Evolutionary conservation across 2,797 vertebrate genomes (phyloP).

Genomic region (Melanotaenia parkinsoni): DNA sequence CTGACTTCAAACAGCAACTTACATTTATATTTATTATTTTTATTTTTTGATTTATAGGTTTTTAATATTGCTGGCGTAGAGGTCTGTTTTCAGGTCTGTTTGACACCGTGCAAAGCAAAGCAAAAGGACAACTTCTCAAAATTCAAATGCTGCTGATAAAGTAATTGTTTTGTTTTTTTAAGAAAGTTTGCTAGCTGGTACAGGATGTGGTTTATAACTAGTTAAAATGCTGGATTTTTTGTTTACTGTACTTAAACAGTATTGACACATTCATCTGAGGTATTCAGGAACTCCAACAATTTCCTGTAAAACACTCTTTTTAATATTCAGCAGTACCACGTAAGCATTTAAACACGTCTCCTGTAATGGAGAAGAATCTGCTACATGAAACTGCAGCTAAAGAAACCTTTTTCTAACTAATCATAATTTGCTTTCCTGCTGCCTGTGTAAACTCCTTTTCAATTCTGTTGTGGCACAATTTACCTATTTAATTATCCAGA

Average conservation of each 20-base stretch:
- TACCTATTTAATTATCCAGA: background rate
- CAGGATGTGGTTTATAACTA: no score
- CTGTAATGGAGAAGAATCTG: background rate
- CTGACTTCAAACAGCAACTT: no score
- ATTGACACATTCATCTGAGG: no score
- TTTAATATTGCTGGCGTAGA: background rate
- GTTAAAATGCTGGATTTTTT: no score
- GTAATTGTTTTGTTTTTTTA: no score
- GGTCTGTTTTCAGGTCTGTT: background rate
- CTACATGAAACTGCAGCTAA: no score
- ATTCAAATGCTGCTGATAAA: no score
- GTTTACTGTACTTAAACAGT: no score
- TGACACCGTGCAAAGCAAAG: background rate
- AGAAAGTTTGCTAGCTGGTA: no score
- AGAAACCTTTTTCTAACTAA: background rate
- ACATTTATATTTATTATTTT: no score
- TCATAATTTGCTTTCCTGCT: background rate
- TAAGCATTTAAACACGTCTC: no score
- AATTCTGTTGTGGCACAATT: background rate
- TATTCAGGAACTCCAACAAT: no score
- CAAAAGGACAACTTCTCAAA: background rate
- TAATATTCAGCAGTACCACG: background rate
- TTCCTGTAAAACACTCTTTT: background rate
- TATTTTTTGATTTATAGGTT: background rate
- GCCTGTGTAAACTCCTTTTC: background rate